Base-by-base conservation (phyloP, 2,797 vertebrate genomes). In the Phrynocephalus forsythii region DNA sequence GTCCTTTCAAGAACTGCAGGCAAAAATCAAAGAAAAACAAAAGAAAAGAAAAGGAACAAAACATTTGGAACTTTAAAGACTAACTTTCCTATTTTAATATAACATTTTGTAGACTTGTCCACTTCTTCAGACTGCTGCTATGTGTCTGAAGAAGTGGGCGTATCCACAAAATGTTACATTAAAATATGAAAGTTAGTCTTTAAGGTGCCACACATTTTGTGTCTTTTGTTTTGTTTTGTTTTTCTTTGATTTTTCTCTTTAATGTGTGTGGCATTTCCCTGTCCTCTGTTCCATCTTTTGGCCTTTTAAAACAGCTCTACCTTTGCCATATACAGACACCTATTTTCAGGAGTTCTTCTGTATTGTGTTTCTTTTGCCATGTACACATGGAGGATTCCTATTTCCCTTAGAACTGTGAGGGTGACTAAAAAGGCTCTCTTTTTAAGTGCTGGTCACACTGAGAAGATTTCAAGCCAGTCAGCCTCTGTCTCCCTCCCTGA, bases 401-500 rank as follows among this genome's bases (percentile, higher is more conserved):
- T 75, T 44, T 10, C 15, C 60, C 76, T 44, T 60, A 69, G 73
- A 76, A 69, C 13, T 11, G n/a, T 63, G 68, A 81, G 63, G 50
- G 79, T 76, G 78, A 44, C 66, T 88, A 75, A 84, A 67, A 73
- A 71, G 44, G 30, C n/a, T 38, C 28, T 68, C 81, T 85, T 44
- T 80, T 9, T 15, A 52, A 76, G 83, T 3, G 15, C 30, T 16
- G 18, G 60, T 60, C 79, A 69, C 66, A 82, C 78, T 77, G 63
- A 66, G 83, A 85, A 81, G 60, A 77, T 85, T 88, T 88, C 60
- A 82, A 56, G 48, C 30, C 71, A 75, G 60, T 63, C 44, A 28
- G 84, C 44, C n/a, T 26, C 10, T 68, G 85, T n/a, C 78, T 81
- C 28, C 67, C 71, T 85, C 79, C 68, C 30, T 85, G 87, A 88